Evolutionary conservation across 2,113 vertebrate species (phyloP).

Genomic region (Asarcornis scutulata): DNA sequence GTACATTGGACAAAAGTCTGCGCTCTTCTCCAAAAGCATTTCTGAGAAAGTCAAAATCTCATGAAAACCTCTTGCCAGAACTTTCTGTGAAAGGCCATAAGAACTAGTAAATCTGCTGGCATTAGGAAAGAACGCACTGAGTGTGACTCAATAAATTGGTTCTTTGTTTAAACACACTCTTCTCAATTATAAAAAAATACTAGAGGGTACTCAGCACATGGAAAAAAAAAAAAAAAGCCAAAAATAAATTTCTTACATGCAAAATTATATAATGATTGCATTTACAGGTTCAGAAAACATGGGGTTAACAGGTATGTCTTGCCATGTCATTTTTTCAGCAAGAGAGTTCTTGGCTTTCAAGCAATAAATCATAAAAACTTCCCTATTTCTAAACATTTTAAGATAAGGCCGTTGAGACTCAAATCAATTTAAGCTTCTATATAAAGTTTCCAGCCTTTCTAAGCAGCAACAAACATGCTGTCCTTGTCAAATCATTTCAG

Average conservation of each 20-base stretch:
- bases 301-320: conserved; percentile 50
- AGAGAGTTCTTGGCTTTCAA: conserved; percentile 80
- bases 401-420: conserved; percentile 86
- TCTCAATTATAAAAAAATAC: not conserved
- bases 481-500: conserved; percentile 78
- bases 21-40: not conserved
- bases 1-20: not conserved
- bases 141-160: not conserved
- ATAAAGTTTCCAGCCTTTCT: conserved; percentile 75
- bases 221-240: not conserved
- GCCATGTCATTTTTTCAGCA: conserved; percentile 75
- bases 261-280: not conserved
- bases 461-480: conserved; percentile 61
- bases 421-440: conserved; percentile 84
- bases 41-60: not conserved
- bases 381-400: conserved; percentile 82
- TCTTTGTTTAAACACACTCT: not conserved
- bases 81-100: not conserved
- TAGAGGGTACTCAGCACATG: not conserved
- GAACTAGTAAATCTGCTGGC: not conserved
- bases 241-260: not conserved
- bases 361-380: conserved; percentile 90
- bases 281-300: conserved; percentile 41
- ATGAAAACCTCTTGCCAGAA: not conserved
- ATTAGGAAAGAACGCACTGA: not conserved